These are phyloP conservation scores for Euplexia lucipara DNA, from an alignment of 2,888 invertebrate species.

Conservation along the genomic window DNA sequence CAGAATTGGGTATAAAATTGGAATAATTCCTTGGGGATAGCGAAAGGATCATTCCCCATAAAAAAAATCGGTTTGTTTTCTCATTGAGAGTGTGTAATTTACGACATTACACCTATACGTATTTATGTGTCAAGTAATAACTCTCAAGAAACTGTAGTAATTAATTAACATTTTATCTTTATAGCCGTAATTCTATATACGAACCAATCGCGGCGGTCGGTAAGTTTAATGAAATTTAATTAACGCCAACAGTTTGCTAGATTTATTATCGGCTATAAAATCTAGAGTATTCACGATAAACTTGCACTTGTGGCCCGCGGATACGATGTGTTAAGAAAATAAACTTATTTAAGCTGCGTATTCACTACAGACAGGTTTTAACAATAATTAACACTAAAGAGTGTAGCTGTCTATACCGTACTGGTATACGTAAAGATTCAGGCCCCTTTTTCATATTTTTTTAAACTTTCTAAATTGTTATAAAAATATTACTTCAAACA, in stretches of 20 bases:
- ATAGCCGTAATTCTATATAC: slow-evolving; percentile 12
- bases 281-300: slow-evolving; percentile 74
- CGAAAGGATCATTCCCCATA: slow-evolving; percentile 17
- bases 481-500: too few relatives aligned
- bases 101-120: background rate
- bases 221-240: slow-evolving; percentile 75
- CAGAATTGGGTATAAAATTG: slow-evolving; percentile 15
- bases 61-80: background rate
- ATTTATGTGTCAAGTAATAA: slow-evolving; percentile 7
- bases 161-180: slow-evolving; percentile 30
- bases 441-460: too few relatives aligned
- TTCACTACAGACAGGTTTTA: background rate
- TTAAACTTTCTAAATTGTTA: too few relatives aligned
- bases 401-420: background rate
- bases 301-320: slow-evolving; percentile 51
- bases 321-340: slow-evolving; percentile 61
- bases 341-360: slow-evolving; percentile 31
- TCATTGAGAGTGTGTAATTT: background rate
- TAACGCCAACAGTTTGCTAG: slow-evolving; percentile 70
- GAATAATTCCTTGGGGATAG: slow-evolving; percentile 32
- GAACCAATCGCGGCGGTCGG: slow-evolving; percentile 31
- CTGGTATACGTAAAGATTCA: too few relatives aligned
- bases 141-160: slow-evolving; percentile 17
- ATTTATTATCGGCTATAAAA: slow-evolving; percentile 77
- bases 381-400: background rate